Conservation (phyloP, 2,113 vertebrate genomes). For the Nycticebus coucang region DNA sequence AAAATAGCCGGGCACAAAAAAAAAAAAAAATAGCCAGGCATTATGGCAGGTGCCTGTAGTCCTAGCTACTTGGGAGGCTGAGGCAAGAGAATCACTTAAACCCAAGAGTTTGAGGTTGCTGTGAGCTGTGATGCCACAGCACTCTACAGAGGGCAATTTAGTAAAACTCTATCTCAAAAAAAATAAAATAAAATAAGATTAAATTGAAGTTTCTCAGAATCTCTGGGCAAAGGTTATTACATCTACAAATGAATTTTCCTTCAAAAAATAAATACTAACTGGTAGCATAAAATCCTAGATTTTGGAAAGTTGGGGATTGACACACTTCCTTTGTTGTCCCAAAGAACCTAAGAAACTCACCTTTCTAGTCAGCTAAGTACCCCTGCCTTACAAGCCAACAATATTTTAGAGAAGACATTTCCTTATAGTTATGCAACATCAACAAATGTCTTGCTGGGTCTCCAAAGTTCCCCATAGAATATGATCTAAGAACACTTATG, state of each 20-base stretch:
- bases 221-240: conserved; percentile 19
- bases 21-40: too few species aligned
- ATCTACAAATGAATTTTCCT: conserved; percentile 35
- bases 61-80: too few species aligned
- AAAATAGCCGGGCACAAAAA: too few species aligned
- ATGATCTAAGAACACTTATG: neutral
- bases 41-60: too few species aligned
- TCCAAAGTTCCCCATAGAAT: neutral
- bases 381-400: neutral
- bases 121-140: too few species aligned
- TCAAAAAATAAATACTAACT: conserved; percentile 20
- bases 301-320: neutral
- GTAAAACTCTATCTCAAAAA: too few species aligned
- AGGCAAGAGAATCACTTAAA: too few species aligned
- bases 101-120: too few species aligned
- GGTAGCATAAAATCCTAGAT: neutral
- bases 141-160: too few species aligned
- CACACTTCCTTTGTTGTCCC: neutral
- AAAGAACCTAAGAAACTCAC: neutral
- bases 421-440: neutral
- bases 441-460: neutral
- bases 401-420: conserved; percentile 47
- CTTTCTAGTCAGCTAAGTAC: conserved; percentile 18
- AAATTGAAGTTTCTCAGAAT: conserved; percentile 5
- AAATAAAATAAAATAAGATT: too few species aligned